These are phyloP conservation scores for Macropus fuliginosus DNA, from an alignment of 2,797 vertebrate genomes.

Conservation along the genomic window DNA sequence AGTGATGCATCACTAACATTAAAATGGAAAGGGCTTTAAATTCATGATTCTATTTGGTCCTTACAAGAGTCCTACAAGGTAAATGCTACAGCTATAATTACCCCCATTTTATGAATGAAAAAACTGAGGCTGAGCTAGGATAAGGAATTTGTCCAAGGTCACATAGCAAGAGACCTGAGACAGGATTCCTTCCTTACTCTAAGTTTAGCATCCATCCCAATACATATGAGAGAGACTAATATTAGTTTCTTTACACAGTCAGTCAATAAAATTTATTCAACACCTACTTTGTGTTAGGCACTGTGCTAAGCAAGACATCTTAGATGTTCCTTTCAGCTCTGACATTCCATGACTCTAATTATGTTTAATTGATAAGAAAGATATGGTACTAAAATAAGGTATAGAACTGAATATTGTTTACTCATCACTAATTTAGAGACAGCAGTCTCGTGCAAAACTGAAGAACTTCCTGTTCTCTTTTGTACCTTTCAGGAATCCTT, in stretches of 20 bases:
- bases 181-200: not conserved
- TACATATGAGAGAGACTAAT: not conserved
- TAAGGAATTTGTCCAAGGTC: not conserved
- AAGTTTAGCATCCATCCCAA: not conserved
- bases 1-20: not conserved
- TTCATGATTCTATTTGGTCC: not conserved
- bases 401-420: not conserved
- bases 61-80: not conserved
- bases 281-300: not conserved
- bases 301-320: not conserved
- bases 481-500: not conserved
- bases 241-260: not conserved
- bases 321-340: not conserved
- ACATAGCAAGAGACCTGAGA: not conserved
- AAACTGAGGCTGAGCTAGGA: not conserved
- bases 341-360: not conserved
- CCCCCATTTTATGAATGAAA: not conserved
- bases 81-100: not conserved
- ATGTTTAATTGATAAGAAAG: not conserved
- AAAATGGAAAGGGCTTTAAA: not conserved
- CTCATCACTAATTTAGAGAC: not conserved
- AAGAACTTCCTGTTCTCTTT: not conserved
- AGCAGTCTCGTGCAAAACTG: not conserved
- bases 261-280: not conserved
- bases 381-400: not conserved